Base-by-base conservation (phyloP, 2,797 vertebrate genomes). In the Denticeps clupeoides region DNA sequence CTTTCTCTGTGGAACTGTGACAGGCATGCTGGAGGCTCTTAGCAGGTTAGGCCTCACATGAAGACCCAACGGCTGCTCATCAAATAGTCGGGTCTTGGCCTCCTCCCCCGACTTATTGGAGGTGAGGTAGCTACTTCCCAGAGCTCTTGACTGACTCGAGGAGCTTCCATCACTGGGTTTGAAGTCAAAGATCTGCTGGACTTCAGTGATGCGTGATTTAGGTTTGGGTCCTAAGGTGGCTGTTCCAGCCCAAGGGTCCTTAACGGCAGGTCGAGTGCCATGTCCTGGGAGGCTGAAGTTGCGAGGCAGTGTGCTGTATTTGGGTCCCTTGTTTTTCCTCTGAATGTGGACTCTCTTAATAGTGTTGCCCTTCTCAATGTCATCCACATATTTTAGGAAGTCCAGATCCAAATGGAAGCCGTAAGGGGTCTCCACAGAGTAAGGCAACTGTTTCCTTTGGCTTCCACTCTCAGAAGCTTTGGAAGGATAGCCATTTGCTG, bases 281-380 rank as follows among this genome's bases (percentile, higher is more conserved):
- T 85, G 86, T 42, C 90, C 87, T 0, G 89, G 93, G 24, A 98
- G 86, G 68, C 95, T 95, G 68, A 97, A 99, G 63, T 97, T 98
- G 10, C 93, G 82, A 12, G 94, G 95, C 59, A 98, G 70, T 43
- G 95, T 97, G 71, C 89, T 96, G 62, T 92, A 99, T 73, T 97
- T 97, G 4, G 90, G 89, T 37, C 89, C 89, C 58, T 89, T 97
- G 63, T 88, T 78, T 60, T 87, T 78, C 40, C 93, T 82, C 60
- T 93, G 93, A 68, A 99, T 89, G 58, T 91, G 88, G 32, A 99
- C 84, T 67, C 88, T 85, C 66, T 88, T 88, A 74, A 99, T 93
- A 58, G 95, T 99, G 68, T 97, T 88, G 32, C 95, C 95, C 70
- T 97, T 99, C 79, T 99, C 95, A 3, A 99, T 99, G 72, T 99